phyloP scores from a whole-genome alignment of 2,888 invertebrate genomes.

The Drosophila hamatofila region DNA sequence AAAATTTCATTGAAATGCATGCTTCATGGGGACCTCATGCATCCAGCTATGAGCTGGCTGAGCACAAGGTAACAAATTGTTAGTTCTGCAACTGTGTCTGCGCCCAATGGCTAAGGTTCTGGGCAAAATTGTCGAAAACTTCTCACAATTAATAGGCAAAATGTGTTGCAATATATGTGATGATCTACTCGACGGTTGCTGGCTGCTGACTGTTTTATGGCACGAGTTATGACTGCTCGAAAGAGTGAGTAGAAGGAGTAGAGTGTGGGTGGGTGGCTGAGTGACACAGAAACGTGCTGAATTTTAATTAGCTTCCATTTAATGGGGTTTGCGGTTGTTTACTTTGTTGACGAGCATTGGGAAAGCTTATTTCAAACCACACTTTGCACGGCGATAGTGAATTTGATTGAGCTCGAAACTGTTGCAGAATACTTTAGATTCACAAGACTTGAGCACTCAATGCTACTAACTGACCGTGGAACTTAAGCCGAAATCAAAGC shows the following conservation, averaged over 20 bases:
- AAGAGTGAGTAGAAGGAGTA: background rate
- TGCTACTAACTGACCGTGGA: background rate
- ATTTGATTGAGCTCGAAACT: constrained; percentile 31
- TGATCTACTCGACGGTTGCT: constrained; percentile 45
- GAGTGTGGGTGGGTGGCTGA: constrained; percentile 4
- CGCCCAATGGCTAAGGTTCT: constrained; percentile 15
- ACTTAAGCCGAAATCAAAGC: constrained; percentile 18
- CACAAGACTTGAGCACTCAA: background rate
- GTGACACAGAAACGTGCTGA: constrained; percentile 67
- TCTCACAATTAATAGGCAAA: constrained; percentile 75
- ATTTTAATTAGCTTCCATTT: constrained; percentile 76
- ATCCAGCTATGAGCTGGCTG: background rate
- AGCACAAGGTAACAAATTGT: constrained; percentile 43
- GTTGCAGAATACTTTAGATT: constrained; percentile 8
- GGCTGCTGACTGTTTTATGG: constrained; percentile 66
- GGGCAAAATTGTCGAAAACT: constrained; percentile 16
- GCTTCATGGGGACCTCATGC: constrained; percentile 20
- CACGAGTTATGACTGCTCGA: constrained; percentile 48
- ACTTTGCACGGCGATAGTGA: constrained; percentile 6
- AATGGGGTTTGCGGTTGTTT: constrained; percentile 63
- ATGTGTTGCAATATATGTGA: constrained; percentile 80
- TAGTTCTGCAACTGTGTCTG: constrained; percentile 39
- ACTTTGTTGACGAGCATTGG: constrained; percentile 40
- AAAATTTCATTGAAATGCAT: constrained; percentile 60
- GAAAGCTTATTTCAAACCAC: constrained; percentile 12